Evolutionary conservation across 2,113 vertebrate species (phyloP).

Genomic region (Antigone vipio): DNA sequence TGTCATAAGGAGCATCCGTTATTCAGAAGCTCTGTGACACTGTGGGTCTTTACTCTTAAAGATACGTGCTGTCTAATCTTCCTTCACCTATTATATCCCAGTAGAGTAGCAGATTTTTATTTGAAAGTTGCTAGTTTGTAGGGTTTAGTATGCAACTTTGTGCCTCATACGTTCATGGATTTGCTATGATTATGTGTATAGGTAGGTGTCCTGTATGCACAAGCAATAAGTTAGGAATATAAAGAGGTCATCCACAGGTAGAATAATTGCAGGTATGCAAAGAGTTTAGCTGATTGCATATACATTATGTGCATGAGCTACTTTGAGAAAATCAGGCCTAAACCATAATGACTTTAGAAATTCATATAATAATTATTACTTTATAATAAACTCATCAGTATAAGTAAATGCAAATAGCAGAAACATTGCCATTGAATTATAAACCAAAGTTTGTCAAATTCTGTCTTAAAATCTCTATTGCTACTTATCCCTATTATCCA

Average conservation of each 20-base stretch:
- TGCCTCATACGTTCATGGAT: not conserved
- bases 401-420: not conserved
- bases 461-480: not conserved
- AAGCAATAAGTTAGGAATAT: not conserved
- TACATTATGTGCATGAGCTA: not conserved
- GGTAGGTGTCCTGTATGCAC: not conserved
- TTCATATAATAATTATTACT: not conserved
- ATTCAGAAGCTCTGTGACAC: not conserved
- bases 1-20: not conserved
- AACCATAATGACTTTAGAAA: not conserved
- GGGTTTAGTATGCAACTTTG: not conserved
- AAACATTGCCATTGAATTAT: not conserved
- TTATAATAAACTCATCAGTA: not conserved
- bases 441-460: not conserved
- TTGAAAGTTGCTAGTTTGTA: not conserved
- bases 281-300: not conserved
- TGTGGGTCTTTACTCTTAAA: not conserved
- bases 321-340: not conserved
- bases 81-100: not conserved
- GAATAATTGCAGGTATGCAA: not conserved
- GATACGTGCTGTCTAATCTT: not conserved
- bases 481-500: not conserved
- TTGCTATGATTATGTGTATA: not conserved
- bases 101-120: not conserved
- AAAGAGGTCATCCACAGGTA: not conserved